Evolutionary conservation across 2,797 vertebrate genomes (phyloP), one percentile per base, ranked within the genome.

Genomic region (Enoplosus armatus): DNA sequence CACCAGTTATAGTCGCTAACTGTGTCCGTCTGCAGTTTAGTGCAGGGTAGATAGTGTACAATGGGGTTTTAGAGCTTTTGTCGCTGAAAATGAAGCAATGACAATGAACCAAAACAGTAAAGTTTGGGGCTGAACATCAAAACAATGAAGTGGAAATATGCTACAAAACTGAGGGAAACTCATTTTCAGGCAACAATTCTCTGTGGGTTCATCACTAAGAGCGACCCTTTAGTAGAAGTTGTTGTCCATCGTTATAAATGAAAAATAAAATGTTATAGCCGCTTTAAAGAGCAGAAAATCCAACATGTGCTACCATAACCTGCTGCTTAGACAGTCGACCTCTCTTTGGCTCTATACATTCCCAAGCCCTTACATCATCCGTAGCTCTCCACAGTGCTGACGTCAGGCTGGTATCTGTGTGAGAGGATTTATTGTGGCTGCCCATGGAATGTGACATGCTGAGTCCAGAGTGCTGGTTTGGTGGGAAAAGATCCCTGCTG

Each of bases 381-480:
- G 45, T 11, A 9, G 67, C 45, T 16, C 26, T 45, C 39, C 31
- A 9, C 66, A 68, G 8, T 6, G 77, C 70, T 85, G 85, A 83
- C 20, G 47, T 68, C 29, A 61, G 31, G 47, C 84, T 79, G 70
- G 0, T 58, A 48, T 73, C 54, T 69, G 54, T 37, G 16, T 62
- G 53, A 43, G 24, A 37, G 65, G 72, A 75, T 73, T 66, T 45
- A n/a, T 72, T 56, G 62, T 66, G 72, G 39, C 67, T 26, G 45
- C 39, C 22, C 33, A 45, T 56, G 75, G 83, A 90, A 88, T 88
- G 82, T 89, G 82, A 58, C 87, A 83, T 31, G 67, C 48, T 26
- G 56, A 70, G 56, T 35, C 20, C 72, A 85, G 56, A 84, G 66
- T 72, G 62, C 43, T 62, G 11, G 26, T 75, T 76, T 48, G 53